A percentile compares a stretch with the other conserved stretches of the same genome.
These are phyloP conservation scores for Epinotia bilunana DNA, from an alignment of 2,888 invertebrate species.

Conservation along the genomic window DNA sequence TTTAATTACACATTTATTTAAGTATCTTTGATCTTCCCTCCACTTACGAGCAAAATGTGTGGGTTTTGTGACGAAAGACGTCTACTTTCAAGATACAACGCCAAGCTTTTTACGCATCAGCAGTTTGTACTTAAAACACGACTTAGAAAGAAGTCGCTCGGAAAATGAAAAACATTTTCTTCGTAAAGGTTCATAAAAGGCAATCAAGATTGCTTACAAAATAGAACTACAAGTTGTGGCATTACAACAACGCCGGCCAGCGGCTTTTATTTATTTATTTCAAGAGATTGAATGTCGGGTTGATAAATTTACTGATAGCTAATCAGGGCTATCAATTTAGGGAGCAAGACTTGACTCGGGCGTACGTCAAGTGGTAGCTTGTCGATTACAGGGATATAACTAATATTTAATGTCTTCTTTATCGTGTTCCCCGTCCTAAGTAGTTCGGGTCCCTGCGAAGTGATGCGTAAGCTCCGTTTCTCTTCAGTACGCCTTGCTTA, in stretches of 20 bases:
- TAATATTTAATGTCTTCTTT: slow-evolving; percentile 85
- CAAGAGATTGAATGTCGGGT: slow-evolving; percentile 25
- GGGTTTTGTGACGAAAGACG: slow-evolving; percentile 42
- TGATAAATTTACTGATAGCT: slow-evolving; percentile 38
- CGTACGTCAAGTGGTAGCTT: slow-evolving; percentile 89
- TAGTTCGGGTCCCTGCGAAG: slow-evolving; percentile 76
- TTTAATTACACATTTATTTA: background rate
- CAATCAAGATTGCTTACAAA: slow-evolving; percentile 26
- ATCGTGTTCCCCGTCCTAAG: slow-evolving; percentile 89
- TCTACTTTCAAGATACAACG: slow-evolving; percentile 33
- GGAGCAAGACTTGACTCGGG: slow-evolving; percentile 87
- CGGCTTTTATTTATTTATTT: slow-evolving; percentile 25
- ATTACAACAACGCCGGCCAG: slow-evolving; percentile 7
- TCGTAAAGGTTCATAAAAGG: slow-evolving; percentile 25
- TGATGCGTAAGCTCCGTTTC: slow-evolving; percentile 61
- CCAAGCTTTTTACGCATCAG: slow-evolving; percentile 20
- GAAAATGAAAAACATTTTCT: slow-evolving; percentile 38
- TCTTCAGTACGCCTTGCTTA: slow-evolving; percentile 88
- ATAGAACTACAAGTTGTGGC: slow-evolving; percentile 31
- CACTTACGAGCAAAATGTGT: slow-evolving; percentile 13
- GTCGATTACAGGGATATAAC: slow-evolving; percentile 88
- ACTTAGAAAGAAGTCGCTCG: slow-evolving; percentile 37
- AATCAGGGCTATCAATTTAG: slow-evolving; percentile 52
- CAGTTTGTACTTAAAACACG: slow-evolving; percentile 34
- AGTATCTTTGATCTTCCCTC: slow-evolving; percentile 3